A percentile compares a stretch with the other conserved stretches of the same genome.
phyloP scores from a whole-genome alignment of 2,888 invertebrate genomes.

The Yponomeuta evonymella region DNA sequence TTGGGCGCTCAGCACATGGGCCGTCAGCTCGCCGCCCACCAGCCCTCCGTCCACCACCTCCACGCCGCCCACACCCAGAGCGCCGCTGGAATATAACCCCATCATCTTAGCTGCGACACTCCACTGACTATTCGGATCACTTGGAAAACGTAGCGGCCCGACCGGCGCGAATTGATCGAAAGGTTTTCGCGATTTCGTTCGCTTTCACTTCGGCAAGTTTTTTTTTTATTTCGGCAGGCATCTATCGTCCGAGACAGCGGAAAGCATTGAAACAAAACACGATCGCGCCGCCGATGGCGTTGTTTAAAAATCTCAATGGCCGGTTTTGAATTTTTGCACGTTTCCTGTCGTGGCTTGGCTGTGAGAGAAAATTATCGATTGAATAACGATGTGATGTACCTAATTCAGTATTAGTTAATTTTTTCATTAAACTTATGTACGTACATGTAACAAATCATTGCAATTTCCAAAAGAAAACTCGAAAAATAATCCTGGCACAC shows the following conservation, averaged over 20 bases:
- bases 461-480: background rate
- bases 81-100: conserved; percentile 75
- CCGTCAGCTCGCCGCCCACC: conserved; percentile 61
- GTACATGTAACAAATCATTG: background rate
- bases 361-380: background rate
- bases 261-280: conserved; percentile 33
- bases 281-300: conserved; percentile 23
- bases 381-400: background rate
- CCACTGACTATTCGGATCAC: conserved; percentile 26
- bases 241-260: conserved; percentile 4
- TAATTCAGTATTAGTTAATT: too few relatives aligned
- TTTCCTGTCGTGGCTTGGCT: background rate
- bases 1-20: conserved; percentile 64
- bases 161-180: conserved; percentile 10
- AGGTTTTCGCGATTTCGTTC: conserved; percentile 12
- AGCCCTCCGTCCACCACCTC: conserved; percentile 64
- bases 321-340: conserved; percentile 8
- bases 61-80: conserved; percentile 62
- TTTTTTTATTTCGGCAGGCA: background rate
- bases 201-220: conserved; percentile 12
- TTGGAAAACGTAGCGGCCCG: conserved; percentile 6
- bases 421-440: background rate
- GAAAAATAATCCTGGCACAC: conserved; percentile 9
- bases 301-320: conserved; percentile 22
- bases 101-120: conserved; percentile 46